phyloP scores from a whole-genome alignment of 2,113 vertebrate species.

The Xyliphius kryptos region DNA sequence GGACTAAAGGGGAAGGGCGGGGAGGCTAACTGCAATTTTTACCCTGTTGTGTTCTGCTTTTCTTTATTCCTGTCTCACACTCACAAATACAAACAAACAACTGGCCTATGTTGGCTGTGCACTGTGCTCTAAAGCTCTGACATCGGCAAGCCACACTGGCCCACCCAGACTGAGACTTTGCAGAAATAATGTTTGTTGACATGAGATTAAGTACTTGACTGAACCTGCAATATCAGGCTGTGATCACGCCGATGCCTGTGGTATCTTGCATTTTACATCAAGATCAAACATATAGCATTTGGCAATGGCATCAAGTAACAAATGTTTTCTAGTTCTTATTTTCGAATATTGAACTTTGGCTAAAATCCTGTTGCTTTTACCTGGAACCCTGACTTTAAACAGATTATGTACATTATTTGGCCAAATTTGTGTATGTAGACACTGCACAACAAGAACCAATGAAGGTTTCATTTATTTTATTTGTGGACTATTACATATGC shows the following conservation, averaged over 20 bases:
- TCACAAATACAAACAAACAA: conserved; percentile 39
- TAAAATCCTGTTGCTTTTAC: no score
- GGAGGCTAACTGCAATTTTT: conserved; percentile 43
- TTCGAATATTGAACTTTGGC: no score
- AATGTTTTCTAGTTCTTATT: conserved; percentile 2
- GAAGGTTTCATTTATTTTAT: no score
- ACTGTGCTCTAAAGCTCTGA: conserved; percentile 56
- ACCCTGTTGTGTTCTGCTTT: conserved; percentile 36
- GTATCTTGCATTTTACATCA: conserved; percentile 30
- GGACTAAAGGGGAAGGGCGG: conserved; percentile 50
- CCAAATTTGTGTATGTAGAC: no score
- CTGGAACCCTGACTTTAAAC: no score
- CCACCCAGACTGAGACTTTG: conserved; percentile 44
- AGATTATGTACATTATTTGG: no score
- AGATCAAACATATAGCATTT: conserved; percentile 29
- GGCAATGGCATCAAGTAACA: no score
- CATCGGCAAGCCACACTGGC: conserved; percentile 52
- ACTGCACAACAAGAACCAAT: no score
- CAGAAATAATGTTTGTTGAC: conserved; percentile 46
- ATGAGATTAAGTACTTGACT: conserved; percentile 42
- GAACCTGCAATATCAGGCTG: conserved; percentile 44
- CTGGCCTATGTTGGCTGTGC: conserved; percentile 53
- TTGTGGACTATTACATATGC: no score
- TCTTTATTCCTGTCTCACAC: conserved; percentile 41
- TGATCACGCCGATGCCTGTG: conserved; percentile 43